phyloP scores from a whole-genome alignment of 2,797 vertebrate species.

The Hemitrygon akajei region DNA sequence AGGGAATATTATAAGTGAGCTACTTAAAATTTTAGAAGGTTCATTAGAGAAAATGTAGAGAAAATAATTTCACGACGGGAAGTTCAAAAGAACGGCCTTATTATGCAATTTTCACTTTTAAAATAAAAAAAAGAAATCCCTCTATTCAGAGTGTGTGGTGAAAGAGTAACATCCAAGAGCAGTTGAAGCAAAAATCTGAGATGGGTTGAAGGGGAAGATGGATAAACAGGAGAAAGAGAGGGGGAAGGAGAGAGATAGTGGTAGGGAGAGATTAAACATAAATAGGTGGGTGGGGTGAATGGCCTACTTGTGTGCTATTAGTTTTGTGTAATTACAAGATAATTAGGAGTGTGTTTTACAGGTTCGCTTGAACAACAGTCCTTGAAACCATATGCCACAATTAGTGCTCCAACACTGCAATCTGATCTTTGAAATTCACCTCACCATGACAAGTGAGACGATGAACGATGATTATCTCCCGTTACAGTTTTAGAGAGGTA shows the following conservation, averaged over 20 bases:
- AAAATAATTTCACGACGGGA: neutral
- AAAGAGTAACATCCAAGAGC: neutral
- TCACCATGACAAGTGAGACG: neutral
- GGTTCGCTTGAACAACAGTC: neutral
- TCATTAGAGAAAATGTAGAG: no score
- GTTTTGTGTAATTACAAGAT: constrained; percentile 1
- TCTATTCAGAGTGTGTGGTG: neutral
- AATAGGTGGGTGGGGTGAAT: neutral
- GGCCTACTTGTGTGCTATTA: neutral
- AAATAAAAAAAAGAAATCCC: neutral
- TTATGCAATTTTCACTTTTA: neutral
- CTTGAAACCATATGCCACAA: constrained; percentile 1
- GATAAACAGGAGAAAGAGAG: neutral
- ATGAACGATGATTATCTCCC: neutral
- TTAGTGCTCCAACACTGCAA: neutral
- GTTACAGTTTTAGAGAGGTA: neutral
- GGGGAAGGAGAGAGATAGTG: neutral
- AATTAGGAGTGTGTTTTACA: neutral
- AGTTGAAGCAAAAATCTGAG: neutral
- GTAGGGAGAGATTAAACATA: neutral
- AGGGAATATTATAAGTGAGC: no score
- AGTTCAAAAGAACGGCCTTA: neutral
- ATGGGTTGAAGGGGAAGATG: neutral
- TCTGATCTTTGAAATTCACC: neutral
- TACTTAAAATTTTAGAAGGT: neutral